Evolutionary conservation across 2,113 vertebrate genomes (phyloP).

Genomic region (Cyprinus carpio): DNA sequence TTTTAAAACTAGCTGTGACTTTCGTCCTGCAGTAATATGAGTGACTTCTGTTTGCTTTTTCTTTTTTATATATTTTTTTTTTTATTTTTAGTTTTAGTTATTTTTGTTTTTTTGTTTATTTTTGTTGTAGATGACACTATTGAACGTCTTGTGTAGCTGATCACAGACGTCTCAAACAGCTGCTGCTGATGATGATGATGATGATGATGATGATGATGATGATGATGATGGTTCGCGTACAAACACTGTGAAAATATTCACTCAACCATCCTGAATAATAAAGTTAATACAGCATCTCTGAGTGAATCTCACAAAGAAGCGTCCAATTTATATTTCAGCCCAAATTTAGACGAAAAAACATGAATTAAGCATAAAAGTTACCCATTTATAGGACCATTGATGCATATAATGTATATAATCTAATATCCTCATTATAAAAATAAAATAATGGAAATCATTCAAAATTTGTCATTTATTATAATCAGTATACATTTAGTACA

Average conservation of each 20-base stretch:
- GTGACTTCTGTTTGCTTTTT: neutral
- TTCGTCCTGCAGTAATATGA: neutral
- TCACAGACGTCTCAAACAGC: neutral
- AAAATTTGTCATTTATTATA: no score
- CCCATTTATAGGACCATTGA: no score
- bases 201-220: no score
- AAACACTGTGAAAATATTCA: constrained; percentile 57
- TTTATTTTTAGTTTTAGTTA: neutral
- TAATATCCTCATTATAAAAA: no score
- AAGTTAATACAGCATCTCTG: neutral
- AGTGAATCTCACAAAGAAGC: constrained; percentile 27
- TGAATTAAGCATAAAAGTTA: no score
- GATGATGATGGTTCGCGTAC: neutral
- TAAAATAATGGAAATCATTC: no score
- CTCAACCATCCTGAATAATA: constrained; percentile 48
- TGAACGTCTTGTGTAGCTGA: neutral
- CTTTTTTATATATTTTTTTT: neutral
- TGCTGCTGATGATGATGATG: neutral
- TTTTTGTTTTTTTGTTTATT: no score
- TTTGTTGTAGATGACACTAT: neutral
- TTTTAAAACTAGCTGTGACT: constrained; percentile 6
- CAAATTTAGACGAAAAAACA: neutral
- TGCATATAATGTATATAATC: no score
- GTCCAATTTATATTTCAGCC: neutral
- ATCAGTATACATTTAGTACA: no score